Evolutionary conservation across 2,113 vertebrate species (phyloP), one percentile per base, ranked within the genome.

Genomic region (Atherinomorus stipes): DNA sequence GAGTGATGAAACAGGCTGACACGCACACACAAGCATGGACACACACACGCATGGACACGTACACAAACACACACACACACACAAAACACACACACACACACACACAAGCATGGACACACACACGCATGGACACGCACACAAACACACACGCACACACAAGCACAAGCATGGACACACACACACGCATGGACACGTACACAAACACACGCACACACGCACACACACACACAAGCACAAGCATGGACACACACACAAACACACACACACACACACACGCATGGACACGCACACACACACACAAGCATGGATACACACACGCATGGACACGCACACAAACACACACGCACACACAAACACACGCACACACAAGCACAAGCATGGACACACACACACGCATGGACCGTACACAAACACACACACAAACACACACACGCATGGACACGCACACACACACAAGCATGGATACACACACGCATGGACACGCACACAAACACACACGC

Each of bases 1-100:
- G 63, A 50, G 72, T 92, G 91, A 92, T 89, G 90, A 89, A 91
- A 93, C 60, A 65, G 34, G 18, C 60, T 85, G 85, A 86, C 86
- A 89, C 70, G 67, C 79, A 58, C 65, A 49, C 67, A 23, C n/a
- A n/a, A n/a, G n/a, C n/a, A n/a, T n/a, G n/a, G n/a, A 49, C 70
- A 63, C 74, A 62, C 69, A 42, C 52, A 51, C 70, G 34, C 59
- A 49, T 51, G 44, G 23, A 45, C 54, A 31, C 56, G 26, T 42
- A 49, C 57, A 47, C 42, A 28, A n/a, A 42, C 40, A 2, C 40
- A 15, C 40, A 42, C 11, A 13, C 40, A 42, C 40, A 1, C 40
- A n/a, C n/a, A n/a, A n/a, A n/a, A 47, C 40, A 21, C 23, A 34
- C 31, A 7, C 31, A 34, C 31, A 34, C n/a, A n/a, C n/a, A n/a